Evolutionary conservation across 2,113 vertebrate genomes (phyloP), one percentile per base, ranked within the genome.

Genomic region (Crotalus helleri): DNA sequence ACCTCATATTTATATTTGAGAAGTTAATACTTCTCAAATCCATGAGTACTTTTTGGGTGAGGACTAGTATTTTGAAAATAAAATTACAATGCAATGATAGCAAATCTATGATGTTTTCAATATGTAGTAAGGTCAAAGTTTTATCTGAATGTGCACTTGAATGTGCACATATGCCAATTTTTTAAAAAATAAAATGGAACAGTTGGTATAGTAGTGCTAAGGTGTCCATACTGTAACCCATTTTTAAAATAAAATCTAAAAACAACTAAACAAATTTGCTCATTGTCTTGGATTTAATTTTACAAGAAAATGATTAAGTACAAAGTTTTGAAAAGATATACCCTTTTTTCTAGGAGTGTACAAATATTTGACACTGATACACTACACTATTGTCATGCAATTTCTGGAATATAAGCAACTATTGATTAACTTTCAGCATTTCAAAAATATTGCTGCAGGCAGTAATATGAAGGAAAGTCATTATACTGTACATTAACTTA

Each of bases 1-100:
- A 98, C 97, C 97, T 97, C 96, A 95, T 95, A 97, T 98, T 98
- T 98, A 95, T 98, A 97, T 98, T 98, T 98, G 98, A 98, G 97
- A 98, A 97, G 97, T 98, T 97, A 98, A 98, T 97, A 92, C 93
- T 97, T 49, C 6, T 51, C 49, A 51, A 51, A 51, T 51, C 96
- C 95, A 96, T 96, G 97, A 97, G 96, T 97, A 96, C 97, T 97
- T 96, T 97, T 94, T 96, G 97, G 98, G 97, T 97, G 96, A 97
- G 93, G 93, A 97, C 97, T 97, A 97, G 97, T 98, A 97, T 98
- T 95, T 96, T 97, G 94, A 97, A 97, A 98, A 97, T 97, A 97
- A 97, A 97, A 98, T 96, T 98, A 97, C 96, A 95, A 96, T 96
- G 95, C 95, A 95, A 93, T 97, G 96, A 97, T 97, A 97, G 96